phyloP scores from a whole-genome alignment of 2,888 invertebrate genomes.

The Cheilosia vernalis region DNA sequence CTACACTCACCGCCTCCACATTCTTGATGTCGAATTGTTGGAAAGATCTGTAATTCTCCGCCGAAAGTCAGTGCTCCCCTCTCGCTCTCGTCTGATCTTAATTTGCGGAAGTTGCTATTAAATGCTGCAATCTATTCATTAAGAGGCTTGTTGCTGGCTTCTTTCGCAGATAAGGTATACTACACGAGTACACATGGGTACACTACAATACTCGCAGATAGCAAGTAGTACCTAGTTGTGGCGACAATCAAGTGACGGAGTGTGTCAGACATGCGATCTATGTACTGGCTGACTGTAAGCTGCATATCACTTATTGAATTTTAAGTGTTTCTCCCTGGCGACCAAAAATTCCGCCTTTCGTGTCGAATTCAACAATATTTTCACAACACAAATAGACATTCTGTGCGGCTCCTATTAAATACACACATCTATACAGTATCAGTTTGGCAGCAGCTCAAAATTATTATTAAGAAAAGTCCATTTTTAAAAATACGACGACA shows the following conservation, averaged over 20 bases:
- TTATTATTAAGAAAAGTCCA: slow-evolving; percentile 52
- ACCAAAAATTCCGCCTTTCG: slow-evolving; percentile 38
- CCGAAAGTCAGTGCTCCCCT: background rate
- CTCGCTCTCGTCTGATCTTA: slow-evolving; percentile 49
- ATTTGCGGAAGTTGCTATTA: slow-evolving; percentile 72
- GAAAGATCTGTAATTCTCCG: background rate
- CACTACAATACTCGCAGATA: background rate
- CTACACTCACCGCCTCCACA: slow-evolving; percentile 23
- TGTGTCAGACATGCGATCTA: no score
- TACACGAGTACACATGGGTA: background rate
- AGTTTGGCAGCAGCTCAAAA: slow-evolving; percentile 65
- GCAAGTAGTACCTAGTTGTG: background rate
- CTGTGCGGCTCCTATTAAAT: slow-evolving; percentile 30
- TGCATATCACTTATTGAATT: slow-evolving; percentile 21
- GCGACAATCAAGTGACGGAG: slow-evolving; percentile 32
- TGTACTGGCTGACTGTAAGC: slow-evolving; percentile 45
- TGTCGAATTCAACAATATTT: slow-evolving; percentile 21
- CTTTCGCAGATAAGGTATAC: slow-evolving; percentile 7
- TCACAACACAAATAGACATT: slow-evolving; percentile 61
- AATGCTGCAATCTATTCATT: slow-evolving; percentile 75
- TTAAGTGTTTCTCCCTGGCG: background rate
- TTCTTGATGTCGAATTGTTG: slow-evolving; percentile 5
- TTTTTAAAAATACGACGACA: slow-evolving; percentile 57
- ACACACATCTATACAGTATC: slow-evolving; percentile 27
- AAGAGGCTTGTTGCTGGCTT: slow-evolving; percentile 29